Evolutionary conservation across 2,888 invertebrate genomes (phyloP).

Genomic region (Argyresthia goedartella): DNA sequence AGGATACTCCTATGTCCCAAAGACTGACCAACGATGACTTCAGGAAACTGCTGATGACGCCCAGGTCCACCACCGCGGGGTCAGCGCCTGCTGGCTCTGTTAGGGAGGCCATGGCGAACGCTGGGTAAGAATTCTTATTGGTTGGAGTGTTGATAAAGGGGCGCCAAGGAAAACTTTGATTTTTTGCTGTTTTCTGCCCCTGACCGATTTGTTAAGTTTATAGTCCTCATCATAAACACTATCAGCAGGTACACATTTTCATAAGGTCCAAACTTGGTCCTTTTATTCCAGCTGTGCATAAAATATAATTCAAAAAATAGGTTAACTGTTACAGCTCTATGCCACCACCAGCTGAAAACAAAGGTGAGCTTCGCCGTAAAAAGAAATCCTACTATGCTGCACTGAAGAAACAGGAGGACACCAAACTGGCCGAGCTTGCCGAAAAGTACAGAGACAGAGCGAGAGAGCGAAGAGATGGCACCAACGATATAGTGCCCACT

Average conservation of each 20-base stretch:
- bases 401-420: constrained; percentile 95
- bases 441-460: constrained; percentile 95
- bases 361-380: constrained; percentile 88
- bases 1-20: constrained; percentile 78
- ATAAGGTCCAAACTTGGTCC: too few relatives aligned
- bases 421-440: constrained; percentile 92
- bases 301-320: too few relatives aligned
- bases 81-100: constrained; percentile 71
- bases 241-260: too few relatives aligned
- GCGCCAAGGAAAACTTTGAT: too few relatives aligned
- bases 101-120: constrained; percentile 77
- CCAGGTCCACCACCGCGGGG: constrained; percentile 78
- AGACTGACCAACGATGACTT: constrained; percentile 97
- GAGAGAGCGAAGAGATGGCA: constrained; percentile 89
- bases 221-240: too few relatives aligned
- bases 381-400: constrained; percentile 96
- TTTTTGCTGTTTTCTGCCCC: too few relatives aligned
- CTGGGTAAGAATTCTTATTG: constrained; percentile 45
- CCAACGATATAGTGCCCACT: constrained; percentile 84
- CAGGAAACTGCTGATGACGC: constrained; percentile 95
- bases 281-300: too few relatives aligned
- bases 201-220: too few relatives aligned
- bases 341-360: constrained; percentile 74
- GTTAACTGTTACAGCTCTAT: constrained; percentile 37
- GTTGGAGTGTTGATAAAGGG: too few relatives aligned